Conservation (phyloP, 2,888 invertebrate species). For the Leptopilina myrica region DNA sequence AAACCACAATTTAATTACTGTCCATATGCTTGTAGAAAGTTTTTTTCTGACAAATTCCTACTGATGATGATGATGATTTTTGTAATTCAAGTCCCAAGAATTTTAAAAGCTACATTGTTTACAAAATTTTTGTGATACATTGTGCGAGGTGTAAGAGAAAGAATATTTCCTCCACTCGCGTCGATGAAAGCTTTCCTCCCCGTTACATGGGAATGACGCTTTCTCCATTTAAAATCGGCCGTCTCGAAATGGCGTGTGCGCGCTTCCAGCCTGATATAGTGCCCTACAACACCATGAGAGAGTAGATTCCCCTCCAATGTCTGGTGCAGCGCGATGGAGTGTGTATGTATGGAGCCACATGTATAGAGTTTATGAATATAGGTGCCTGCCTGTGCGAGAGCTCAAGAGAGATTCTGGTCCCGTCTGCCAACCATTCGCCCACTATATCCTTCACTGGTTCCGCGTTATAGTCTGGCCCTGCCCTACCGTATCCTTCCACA, state of each 20-base stretch:
- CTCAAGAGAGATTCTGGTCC: constrained; percentile 54
- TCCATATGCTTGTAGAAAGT: no score
- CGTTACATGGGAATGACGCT: constrained; percentile 10
- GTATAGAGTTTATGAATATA: constrained; percentile 4
- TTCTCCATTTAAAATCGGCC: constrained; percentile 47
- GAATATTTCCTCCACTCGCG: background rate
- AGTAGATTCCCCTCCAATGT: constrained; percentile 26
- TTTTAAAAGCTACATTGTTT: no score
- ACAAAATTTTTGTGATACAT: background rate
- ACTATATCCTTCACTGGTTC: constrained; percentile 32
- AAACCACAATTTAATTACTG: no score
- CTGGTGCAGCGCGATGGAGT: constrained; percentile 27
- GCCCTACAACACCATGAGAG: constrained; percentile 49
- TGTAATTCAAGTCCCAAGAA: no score
- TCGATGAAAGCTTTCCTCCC: constrained; percentile 32
- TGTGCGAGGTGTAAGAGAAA: constrained; percentile 3
- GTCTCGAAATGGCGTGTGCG: constrained; percentile 45
- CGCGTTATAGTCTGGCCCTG: constrained; percentile 38
- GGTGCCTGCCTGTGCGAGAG: background rate
- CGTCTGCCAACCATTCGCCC: constrained; percentile 53
- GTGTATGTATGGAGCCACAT: background rate
- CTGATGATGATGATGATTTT: no score
- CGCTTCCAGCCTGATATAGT: constrained; percentile 54
- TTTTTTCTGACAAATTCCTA: no score
- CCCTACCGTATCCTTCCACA: constrained; percentile 15